Evolutionary conservation across 1,140 invertebrate genomes (phyloP).

Genomic region (Archegozetes longisetosus): DNA sequence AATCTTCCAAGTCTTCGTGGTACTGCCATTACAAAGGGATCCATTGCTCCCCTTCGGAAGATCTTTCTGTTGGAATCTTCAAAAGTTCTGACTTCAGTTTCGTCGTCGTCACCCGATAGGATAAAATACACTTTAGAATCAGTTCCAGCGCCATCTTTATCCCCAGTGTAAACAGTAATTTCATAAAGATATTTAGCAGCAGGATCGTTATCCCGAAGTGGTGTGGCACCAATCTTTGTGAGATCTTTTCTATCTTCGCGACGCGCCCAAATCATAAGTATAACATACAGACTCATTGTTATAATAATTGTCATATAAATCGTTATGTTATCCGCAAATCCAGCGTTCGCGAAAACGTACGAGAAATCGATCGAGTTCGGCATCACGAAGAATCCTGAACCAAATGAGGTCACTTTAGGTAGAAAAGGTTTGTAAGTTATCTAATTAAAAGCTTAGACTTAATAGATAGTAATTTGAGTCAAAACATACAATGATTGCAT

Average conservation of each 20-base stretch:
- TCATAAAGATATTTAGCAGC: conserved; percentile 30
- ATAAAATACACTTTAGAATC: conserved; percentile 34
- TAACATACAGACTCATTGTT: conserved; percentile 31
- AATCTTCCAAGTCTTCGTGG: conserved; percentile 22
- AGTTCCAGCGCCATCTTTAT: conserved; percentile 31
- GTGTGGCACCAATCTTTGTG: conserved; percentile 34
- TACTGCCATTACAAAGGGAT: conserved; percentile 35
- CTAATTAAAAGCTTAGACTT: neutral
- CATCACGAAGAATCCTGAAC: conserved; percentile 35
- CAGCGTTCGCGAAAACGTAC: conserved; percentile 38
- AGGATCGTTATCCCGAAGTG: conserved; percentile 33
- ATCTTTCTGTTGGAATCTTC: conserved; percentile 31
- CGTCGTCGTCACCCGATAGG: conserved; percentile 34
- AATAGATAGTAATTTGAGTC: neutral
- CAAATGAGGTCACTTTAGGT: conserved; percentile 34
- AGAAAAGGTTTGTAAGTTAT: neutral
- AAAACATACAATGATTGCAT: conserved; percentile 30
- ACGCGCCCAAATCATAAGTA: conserved; percentile 33
- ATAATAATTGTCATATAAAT: conserved; percentile 38
- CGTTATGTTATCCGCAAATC: conserved; percentile 38
- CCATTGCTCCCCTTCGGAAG: conserved; percentile 30
- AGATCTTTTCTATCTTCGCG: conserved; percentile 34
- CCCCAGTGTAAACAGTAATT: conserved; percentile 32
- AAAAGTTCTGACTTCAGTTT: conserved; percentile 29
- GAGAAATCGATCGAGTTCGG: conserved; percentile 40